A percentile compares a stretch with the other conserved stretches of the same genome.
These are phyloP conservation scores for Acipenser oxyrinchus DNA, from an alignment of 2,797 vertebrate species.

Conservation along the genomic window DNA sequence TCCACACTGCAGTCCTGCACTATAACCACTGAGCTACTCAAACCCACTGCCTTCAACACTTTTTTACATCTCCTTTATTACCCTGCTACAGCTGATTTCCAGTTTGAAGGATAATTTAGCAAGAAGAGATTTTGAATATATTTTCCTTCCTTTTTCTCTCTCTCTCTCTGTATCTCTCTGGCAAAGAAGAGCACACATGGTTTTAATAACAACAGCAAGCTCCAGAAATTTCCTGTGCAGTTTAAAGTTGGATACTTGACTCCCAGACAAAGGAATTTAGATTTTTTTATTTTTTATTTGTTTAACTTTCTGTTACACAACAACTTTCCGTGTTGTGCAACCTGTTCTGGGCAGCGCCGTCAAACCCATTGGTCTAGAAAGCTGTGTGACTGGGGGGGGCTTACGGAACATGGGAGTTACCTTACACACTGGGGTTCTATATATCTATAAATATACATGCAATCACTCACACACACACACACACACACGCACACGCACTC, in stretches of 20 bases:
- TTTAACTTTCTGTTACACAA: conserved; percentile 12
- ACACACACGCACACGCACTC: neutral
- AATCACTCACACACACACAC: neutral
- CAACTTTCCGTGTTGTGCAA: conserved; percentile 20
- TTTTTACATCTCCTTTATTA: too few species aligned
- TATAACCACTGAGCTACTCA: too few species aligned
- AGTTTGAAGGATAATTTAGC: too few species aligned
- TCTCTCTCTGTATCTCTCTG: conserved; percentile 21
- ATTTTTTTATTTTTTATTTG: conserved; percentile 25
- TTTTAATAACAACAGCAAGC: conserved; percentile 55
- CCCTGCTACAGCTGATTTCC: too few species aligned
- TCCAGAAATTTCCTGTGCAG: conserved; percentile 55
- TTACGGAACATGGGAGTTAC: neutral
- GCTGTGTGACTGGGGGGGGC: neutral
- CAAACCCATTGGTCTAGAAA: too few species aligned
- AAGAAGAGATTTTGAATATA: too few species aligned
- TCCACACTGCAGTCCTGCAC: too few species aligned
- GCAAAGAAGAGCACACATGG: conserved; percentile 54
- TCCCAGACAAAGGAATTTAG: conserved; percentile 66
- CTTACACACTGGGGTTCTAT: neutral
- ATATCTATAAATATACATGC: neutral
- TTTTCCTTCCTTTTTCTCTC: conserved; percentile 7
- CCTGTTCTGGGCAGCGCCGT: conserved; percentile 40
- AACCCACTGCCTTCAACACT: too few species aligned
- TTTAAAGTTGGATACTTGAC: conserved; percentile 71